These are phyloP conservation scores for Spodoptera picta DNA, from an alignment of 2,888 invertebrate species.

Conservation along the genomic window DNA sequence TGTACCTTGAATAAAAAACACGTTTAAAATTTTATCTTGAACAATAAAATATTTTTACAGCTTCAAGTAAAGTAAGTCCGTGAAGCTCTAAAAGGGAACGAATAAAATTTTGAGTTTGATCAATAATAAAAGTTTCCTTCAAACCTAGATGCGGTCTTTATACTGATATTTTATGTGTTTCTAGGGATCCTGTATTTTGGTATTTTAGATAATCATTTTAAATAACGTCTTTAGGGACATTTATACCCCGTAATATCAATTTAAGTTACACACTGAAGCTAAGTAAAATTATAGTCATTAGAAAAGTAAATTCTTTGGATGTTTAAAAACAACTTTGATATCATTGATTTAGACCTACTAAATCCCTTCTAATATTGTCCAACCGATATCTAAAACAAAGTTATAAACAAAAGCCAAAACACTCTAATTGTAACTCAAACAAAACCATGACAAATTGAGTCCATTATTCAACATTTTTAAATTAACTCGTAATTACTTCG, in stretches of 20 bases:
- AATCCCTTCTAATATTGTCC: too few species aligned
- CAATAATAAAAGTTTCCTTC: conserved; percentile 28
- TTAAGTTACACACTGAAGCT: too few species aligned
- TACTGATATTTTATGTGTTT: neutral
- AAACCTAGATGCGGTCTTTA: neutral
- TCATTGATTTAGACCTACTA: too few species aligned
- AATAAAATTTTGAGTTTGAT: conserved; percentile 39
- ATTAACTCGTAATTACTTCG: conserved; percentile 49
- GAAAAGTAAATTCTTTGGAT: too few species aligned
- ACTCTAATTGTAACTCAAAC: neutral
- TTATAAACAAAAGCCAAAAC: neutral
- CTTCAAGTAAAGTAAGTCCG: conserved; percentile 24
- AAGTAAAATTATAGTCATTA: too few species aligned
- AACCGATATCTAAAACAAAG: too few species aligned
- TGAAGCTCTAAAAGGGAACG: conserved; percentile 17
- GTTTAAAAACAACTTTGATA: too few species aligned
- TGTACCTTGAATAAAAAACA: conserved; percentile 32
- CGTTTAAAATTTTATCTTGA: conserved; percentile 36
- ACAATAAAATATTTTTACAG: conserved; percentile 39
- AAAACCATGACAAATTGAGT: conserved; percentile 4
- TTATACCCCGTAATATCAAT: too few species aligned
- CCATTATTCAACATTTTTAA: conserved; percentile 28
- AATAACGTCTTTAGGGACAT: too few species aligned
- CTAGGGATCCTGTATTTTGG: neutral
- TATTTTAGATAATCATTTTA: neutral